Evolutionary conservation across 2,797 vertebrate species (phyloP), one percentile per base, ranked within the genome.

Genomic region (Manis crassicaudata): DNA sequence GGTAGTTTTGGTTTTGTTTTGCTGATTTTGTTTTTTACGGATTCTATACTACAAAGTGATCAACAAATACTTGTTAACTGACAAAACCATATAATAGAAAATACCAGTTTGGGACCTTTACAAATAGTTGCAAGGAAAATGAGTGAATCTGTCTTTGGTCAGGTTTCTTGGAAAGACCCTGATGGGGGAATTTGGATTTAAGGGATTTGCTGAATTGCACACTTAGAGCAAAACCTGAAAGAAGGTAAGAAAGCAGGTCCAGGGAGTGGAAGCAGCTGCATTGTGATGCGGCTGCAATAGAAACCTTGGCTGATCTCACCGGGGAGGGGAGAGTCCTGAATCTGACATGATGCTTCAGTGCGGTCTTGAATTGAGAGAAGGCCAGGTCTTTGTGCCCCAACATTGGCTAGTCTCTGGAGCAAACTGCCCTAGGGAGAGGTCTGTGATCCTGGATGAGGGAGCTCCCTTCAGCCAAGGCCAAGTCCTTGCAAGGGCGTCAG

Each of bases 151-250:
- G 23, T 81, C 37, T 40, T n/a, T 82, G 43, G 16, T 77, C 9
- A 17, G 7, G 17, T 54, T 92, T 94, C n/a, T 68, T 43, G 16
- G 21, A 60, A 95, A 92, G 56, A 80, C 27, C 10, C 63, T 32
- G 23, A 72, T 43, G 52, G 37, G 13, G 52, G 70, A 46, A 60
- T n/a, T 46, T 52, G 6, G 23, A 79, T 29, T 58, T 4, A 80
- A 27, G 46, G 23, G 5, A 20, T 35, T 84, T 58, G n/a, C 25
- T 6, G n/a, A 89, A 67, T 8, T 60, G 46, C 54, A 77, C 20
- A 52, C 11, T 84, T 37, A 56, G 60, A 65, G n/a, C 23, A 27
- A 80, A 73, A 50, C 27, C 40, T 75, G 1, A 58, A 68, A 54
- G 32, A 58, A 83, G n/a, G n/a, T 54, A n/a, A 68, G 27, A 56